Conservation (phyloP, 2,113 vertebrate genomes). For the Misgurnus mizolepis region DNA sequence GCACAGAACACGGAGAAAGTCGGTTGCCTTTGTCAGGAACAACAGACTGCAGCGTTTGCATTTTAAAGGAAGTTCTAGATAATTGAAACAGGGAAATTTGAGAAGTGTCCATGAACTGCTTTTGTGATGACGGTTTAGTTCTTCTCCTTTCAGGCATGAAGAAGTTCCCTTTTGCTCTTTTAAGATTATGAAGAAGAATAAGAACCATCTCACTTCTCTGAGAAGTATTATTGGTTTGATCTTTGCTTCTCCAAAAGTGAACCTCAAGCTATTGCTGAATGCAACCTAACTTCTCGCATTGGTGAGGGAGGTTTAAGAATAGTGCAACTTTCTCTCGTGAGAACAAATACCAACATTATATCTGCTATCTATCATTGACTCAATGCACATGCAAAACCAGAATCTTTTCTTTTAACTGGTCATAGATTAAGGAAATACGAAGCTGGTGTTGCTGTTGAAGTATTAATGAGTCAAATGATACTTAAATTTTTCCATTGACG, state of each 20-base stretch:
- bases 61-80: constrained; percentile 47
- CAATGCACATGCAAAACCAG: not conserved
- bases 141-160: constrained; percentile 55
- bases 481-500: constrained; percentile 3
- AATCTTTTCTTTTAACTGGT: not conserved
- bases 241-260: constrained; percentile 53
- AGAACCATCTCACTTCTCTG: constrained; percentile 54
- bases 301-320: not conserved
- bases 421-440: constrained; percentile 9
- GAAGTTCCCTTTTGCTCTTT: constrained; percentile 58
- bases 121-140: constrained; percentile 39
- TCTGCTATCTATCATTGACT: not conserved
- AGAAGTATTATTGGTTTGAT: constrained; percentile 41
- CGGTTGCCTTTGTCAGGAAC: constrained; percentile 27
- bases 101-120: constrained; percentile 51
- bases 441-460: constrained; percentile 23
- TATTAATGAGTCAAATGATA: constrained; percentile 28
- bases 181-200: constrained; percentile 53
- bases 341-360: not conserved
- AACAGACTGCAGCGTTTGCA: constrained; percentile 23
- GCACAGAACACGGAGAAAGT: constrained; percentile 27
- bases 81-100: constrained; percentile 47
- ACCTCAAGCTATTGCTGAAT: constrained; percentile 39
- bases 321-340: not conserved
- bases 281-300: constrained; percentile 19